A percentile compares a stretch with the other conserved stretches of the same genome.
Evolutionary conservation across 2,888 invertebrate genomes (phyloP).

Genomic region (Himalopsyche anomala): DNA sequence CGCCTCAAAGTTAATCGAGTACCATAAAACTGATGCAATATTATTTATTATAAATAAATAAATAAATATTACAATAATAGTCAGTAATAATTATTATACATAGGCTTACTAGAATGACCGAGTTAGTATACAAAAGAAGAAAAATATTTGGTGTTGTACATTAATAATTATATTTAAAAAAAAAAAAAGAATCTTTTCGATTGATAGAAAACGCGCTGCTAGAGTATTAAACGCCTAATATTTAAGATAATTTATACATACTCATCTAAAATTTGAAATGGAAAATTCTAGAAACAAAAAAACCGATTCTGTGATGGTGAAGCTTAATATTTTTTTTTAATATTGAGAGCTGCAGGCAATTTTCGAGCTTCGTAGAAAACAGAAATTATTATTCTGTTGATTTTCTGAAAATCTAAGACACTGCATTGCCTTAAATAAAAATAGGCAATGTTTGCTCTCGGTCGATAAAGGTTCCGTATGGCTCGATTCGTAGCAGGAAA

Average conservation of each 20-base stretch:
- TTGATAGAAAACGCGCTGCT: neutral
- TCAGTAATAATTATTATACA: constrained; percentile 29
- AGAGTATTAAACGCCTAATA: neutral
- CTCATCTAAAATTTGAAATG: neutral
- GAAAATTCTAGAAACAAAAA: neutral
- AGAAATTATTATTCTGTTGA: too few species aligned
- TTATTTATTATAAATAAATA: constrained; percentile 41
- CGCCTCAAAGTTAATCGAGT: constrained; percentile 7
- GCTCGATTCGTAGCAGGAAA: too few species aligned
- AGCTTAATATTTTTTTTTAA: too few species aligned
- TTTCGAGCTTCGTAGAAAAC: too few species aligned
- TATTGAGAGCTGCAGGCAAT: too few species aligned
- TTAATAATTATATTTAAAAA: neutral
- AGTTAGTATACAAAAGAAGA: constrained; percentile 47
- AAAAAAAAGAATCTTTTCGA: neutral
- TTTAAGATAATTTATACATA: constrained; percentile 23
- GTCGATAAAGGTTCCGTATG: too few species aligned
- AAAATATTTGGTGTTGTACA: constrained; percentile 39
- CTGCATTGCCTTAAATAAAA: too few species aligned
- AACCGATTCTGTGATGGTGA: too few species aligned
- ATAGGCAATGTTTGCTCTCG: too few species aligned
- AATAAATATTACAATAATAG: constrained; percentile 39
- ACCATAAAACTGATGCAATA: constrained; percentile 10
- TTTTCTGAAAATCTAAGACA: too few species aligned
- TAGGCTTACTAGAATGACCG: constrained; percentile 6